Percentiles rank a stretch among this genome's conserved stretches.
Evolutionary conservation across 2,888 invertebrate genomes (phyloP).

Genomic region (Spisula solida): DNA sequence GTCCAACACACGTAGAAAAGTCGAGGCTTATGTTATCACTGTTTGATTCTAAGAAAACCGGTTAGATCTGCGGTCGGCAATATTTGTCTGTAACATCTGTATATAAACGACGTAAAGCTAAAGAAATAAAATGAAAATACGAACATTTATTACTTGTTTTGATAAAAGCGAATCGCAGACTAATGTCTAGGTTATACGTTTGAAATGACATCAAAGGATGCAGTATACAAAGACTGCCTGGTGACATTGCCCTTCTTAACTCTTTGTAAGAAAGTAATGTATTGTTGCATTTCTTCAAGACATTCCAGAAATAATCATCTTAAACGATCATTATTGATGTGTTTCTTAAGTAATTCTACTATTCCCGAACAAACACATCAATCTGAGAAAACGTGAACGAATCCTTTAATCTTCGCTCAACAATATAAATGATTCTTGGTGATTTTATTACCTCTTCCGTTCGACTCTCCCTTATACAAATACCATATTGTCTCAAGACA

Average conservation of each 20-base stretch:
- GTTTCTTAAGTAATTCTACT: not conserved
- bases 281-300: not conserved
- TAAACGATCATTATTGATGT: not conserved
- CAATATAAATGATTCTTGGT: slow-evolving; percentile 16
- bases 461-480: not conserved
- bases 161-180: too few relatives aligned
- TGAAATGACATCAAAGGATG: too few relatives aligned
- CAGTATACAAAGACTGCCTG: too few relatives aligned
- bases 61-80: too few relatives aligned
- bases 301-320: not conserved
- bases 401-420: slow-evolving; percentile 9
- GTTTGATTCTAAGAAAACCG: too few relatives aligned
- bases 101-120: too few relatives aligned
- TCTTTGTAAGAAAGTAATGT: not conserved
- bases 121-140: too few relatives aligned
- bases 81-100: too few relatives aligned
- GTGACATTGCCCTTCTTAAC: not conserved
- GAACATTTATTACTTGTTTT: too few relatives aligned
- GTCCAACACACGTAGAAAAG: too few relatives aligned
- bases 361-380: not conserved
- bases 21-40: too few relatives aligned
- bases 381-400: not conserved
- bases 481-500: slow-evolving; percentile 25
- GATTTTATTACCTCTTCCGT: slow-evolving; percentile 7
- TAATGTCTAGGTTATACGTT: too few relatives aligned